Conservation (phyloP, 2,113 vertebrate genomes). For the western clawed frog (Xenopus tropicalis) region UCB_Xtro_10.0 CM004447.2:107723001-107723500, state of each 20-base stretch:
- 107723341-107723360: too few species aligned
- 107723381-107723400: too few species aligned
- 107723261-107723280: too few species aligned
- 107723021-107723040: conserved; percentile 49
- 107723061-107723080: conserved; percentile 44
- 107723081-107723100: conserved; percentile 47
- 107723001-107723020: conserved; percentile 46
- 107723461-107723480: too few species aligned
- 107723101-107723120: conserved; percentile 51
- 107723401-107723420: too few species aligned
- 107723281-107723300: too few species aligned
- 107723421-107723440: too few species aligned
- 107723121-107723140: conserved; percentile 19
- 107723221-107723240: neutral
- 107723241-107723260: neutral
- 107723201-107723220: conserved; percentile 4
- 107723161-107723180: neutral
- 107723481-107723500: too few species aligned
- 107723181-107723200: neutral
- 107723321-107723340: too few species aligned
- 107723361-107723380: too few species aligned
- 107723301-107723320: too few species aligned
- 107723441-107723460: too few species aligned
- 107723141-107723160: neutral
- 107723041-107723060: conserved; percentile 50